Conservation (phyloP, 2,888 invertebrate species). For the Chesias legatella region DNA sequence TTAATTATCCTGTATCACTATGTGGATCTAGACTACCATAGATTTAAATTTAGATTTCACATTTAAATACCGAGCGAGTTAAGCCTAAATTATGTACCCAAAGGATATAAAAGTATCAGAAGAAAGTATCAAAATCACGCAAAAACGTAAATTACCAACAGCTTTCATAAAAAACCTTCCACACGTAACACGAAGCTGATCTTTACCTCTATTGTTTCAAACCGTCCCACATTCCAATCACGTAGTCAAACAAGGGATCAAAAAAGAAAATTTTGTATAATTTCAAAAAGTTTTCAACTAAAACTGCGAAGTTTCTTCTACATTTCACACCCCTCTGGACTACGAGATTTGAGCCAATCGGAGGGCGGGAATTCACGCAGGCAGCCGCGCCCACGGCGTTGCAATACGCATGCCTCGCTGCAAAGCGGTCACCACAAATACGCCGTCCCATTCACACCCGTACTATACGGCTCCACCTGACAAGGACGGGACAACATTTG, state of each 20-base stretch:
- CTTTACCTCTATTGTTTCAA: constrained; percentile 8
- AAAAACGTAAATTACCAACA: constrained; percentile 1
- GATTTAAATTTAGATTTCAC: too few species aligned
- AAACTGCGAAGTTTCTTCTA: constrained; percentile 61
- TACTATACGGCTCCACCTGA: constrained; percentile 32
- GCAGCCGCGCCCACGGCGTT: constrained; percentile 66
- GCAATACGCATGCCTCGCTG: constrained; percentile 72
- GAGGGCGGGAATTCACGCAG: constrained; percentile 48
- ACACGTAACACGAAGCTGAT: background rate
- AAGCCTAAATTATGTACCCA: too few species aligned
- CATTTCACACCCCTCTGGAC: constrained; percentile 62
- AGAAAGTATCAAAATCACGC: too few species aligned
- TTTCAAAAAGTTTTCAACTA: constrained; percentile 67
- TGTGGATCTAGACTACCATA: too few species aligned
- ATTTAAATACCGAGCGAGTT: too few species aligned
- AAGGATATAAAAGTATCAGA: too few species aligned
- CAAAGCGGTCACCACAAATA: constrained; percentile 45
- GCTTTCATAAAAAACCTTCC: too few species aligned
- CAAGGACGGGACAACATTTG: constrained; percentile 48
- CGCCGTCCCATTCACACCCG: constrained; percentile 52
- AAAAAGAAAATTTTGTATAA: constrained; percentile 41
- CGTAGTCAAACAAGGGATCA: constrained; percentile 40
- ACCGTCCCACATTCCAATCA: constrained; percentile 37
- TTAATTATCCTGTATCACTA: too few species aligned
- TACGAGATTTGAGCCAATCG: constrained; percentile 57